phyloP scores from a whole-genome alignment of 2,888 invertebrate genomes.

The Dascillus cervinus region DNA sequence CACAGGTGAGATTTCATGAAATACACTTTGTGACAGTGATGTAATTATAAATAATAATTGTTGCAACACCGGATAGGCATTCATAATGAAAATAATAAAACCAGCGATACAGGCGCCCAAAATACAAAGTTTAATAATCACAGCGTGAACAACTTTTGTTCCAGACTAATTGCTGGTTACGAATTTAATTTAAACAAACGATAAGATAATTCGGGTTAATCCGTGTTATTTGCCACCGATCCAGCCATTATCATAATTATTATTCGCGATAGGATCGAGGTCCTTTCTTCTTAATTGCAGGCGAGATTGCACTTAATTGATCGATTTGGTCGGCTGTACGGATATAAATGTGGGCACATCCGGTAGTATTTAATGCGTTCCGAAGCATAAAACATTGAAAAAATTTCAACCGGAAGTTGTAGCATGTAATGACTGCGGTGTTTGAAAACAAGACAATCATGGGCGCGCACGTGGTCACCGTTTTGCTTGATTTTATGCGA shows the following conservation, averaged over 20 bases:
- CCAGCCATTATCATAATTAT: too few species aligned
- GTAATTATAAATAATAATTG: constrained; percentile 40
- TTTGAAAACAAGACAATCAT: constrained; percentile 22
- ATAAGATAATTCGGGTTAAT: constrained; percentile 18
- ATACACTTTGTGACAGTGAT: constrained; percentile 22
- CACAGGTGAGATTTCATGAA: constrained; percentile 37
- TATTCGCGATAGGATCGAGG: too few species aligned
- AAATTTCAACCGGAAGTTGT: constrained; percentile 24
- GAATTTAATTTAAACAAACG: constrained; percentile 26
- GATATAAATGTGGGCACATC: constrained; percentile 20
- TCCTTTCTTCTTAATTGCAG: too few species aligned
- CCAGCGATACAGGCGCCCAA: constrained; percentile 20
- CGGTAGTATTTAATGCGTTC: constrained; percentile 24
- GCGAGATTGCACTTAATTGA: too few species aligned
- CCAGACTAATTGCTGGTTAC: constrained; percentile 7
- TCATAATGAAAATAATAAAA: constrained; percentile 39
- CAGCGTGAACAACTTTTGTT: too few species aligned
- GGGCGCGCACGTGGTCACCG: constrained; percentile 14
- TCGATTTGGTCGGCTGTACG: constrained; percentile 16
- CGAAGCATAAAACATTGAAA: constrained; percentile 22
- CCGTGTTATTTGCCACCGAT: too few species aligned
- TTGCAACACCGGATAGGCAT: constrained; percentile 41
- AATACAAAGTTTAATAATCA: constrained; percentile 20
- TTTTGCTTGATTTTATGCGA: constrained; percentile 9
- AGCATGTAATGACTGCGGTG: constrained; percentile 22